Evolutionary conservation across 37 sponge, comb jelly and placozoan genomes (phyloP).

Genomic region (Crambe crambe): DNA sequence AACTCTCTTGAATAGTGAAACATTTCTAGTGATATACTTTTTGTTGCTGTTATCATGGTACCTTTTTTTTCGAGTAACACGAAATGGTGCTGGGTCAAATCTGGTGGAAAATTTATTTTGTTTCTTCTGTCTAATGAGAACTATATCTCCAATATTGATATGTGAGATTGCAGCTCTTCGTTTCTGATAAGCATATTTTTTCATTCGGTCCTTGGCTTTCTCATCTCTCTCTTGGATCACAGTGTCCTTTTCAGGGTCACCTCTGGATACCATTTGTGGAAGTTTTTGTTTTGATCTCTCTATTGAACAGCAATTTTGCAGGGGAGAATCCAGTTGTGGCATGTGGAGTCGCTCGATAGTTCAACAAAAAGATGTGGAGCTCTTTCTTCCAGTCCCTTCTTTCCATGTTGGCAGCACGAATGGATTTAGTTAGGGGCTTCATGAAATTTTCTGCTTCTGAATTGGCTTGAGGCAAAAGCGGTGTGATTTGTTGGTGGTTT

Average conservation of each 20-base stretch:
- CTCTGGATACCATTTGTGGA: not conserved
- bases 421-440: slow-evolving; percentile 49
- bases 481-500: slow-evolving; percentile 30
- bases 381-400: slow-evolving; percentile 44
- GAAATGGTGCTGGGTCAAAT: slow-evolving; percentile 43
- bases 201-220: slow-evolving; percentile 33
- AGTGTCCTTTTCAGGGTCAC: not conserved
- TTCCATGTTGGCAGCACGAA: slow-evolving; percentile 36
- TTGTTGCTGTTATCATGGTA: slow-evolving; percentile 41
- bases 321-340: slow-evolving; percentile 32
- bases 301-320: slow-evolving; percentile 25
- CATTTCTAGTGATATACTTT: slow-evolving; percentile 44
- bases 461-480: slow-evolving; percentile 44
- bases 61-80: slow-evolving; percentile 25
- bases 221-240: slow-evolving; percentile 17
- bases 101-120: slow-evolving; percentile 39
- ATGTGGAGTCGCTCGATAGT: slow-evolving; percentile 49
- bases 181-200: slow-evolving; percentile 13
- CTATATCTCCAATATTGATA: slow-evolving; percentile 37
- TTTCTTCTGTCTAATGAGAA: slow-evolving; percentile 33
- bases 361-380: slow-evolving; percentile 30
- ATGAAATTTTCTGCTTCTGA: slow-evolving; percentile 62
- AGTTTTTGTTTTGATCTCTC: slow-evolving; percentile 6
- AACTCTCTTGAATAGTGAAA: slow-evolving; percentile 22
- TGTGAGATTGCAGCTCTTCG: not conserved